Percentiles rank a stretch among this genome's conserved stretches.
phyloP scores from a whole-genome alignment of 1,140 invertebrate species.

The Bombus confusus region DNA sequence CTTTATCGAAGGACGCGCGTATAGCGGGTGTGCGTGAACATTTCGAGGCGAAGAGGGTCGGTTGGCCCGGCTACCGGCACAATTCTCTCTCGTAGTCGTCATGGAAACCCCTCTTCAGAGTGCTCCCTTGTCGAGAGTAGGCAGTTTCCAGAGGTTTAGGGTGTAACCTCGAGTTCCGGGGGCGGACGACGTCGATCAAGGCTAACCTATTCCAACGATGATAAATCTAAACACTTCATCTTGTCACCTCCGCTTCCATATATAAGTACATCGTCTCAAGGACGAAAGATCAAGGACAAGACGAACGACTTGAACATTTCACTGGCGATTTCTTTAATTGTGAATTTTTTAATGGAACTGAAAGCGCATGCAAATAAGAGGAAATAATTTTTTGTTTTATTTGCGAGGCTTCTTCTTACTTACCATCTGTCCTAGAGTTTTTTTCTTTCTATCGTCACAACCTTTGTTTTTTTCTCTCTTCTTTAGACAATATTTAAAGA shows the following conservation, averaged over 20 bases:
- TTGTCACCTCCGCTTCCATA: neutral
- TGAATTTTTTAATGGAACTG: neutral
- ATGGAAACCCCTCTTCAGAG: constrained; percentile 71
- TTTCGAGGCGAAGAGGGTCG: constrained; percentile 31
- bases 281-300: neutral
- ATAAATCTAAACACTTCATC: constrained; percentile 56
- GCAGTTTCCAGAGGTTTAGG: constrained; percentile 56
- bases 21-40: constrained; percentile 1
- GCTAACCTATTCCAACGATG: constrained; percentile 39
- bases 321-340: neutral
- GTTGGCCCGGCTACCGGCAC: constrained; percentile 36
- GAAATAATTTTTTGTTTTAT: neutral
- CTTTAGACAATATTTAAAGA: neutral
- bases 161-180: constrained; percentile 33
- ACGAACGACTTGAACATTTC: neutral
- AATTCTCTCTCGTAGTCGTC: constrained; percentile 64
- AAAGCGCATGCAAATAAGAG: neutral
- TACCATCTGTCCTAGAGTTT: neutral
- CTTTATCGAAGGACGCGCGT: neutral
- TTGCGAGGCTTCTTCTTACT: neutral
- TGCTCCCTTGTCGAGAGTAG: constrained; percentile 58
- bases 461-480: neutral
- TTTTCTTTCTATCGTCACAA: neutral
- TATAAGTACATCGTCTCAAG: neutral
- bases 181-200: constrained; percentile 37